These are phyloP conservation scores for Mimachlamys varia DNA, from an alignment of 2,888 invertebrate species.

Conservation along the genomic window DNA sequence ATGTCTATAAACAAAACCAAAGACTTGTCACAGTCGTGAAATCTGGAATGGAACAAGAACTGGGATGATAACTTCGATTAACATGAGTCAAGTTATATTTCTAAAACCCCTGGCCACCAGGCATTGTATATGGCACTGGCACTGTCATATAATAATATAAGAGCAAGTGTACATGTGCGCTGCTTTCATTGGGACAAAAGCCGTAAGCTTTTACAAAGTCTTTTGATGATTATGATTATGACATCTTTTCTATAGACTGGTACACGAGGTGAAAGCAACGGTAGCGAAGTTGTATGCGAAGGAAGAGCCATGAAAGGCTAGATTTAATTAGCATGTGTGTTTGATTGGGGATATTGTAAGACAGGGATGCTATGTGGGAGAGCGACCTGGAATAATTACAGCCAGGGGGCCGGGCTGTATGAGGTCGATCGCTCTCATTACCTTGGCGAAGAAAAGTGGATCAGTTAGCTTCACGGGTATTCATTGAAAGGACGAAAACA, in stretches of 20 bases:
- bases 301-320: not conserved
- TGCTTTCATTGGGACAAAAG: not conserved
- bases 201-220: slow-evolving; percentile 1
- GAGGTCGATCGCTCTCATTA: slow-evolving; percentile 20
- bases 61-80: too few species aligned
- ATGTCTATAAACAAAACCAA: too few species aligned
- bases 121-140: too few species aligned
- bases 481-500: not conserved
- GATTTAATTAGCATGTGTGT: not conserved
- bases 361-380: slow-evolving; percentile 29
- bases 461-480: not conserved
- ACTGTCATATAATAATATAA: too few species aligned
- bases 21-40: too few species aligned
- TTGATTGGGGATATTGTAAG: not conserved
- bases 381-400: slow-evolving; percentile 26
- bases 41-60: too few species aligned
- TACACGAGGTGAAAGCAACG: not conserved
- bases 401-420: slow-evolving; percentile 6
- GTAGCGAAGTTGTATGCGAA: not conserved
- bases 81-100: too few species aligned
- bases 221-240: not conserved
- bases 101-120: too few species aligned
- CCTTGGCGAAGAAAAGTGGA: not conserved
- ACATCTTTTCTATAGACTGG: not conserved
- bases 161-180: too few species aligned